Evolutionary conservation across 2,797 vertebrate species (phyloP), one percentile per base, ranked within the genome.

Genomic region (Telmatherina bonti): DNA sequence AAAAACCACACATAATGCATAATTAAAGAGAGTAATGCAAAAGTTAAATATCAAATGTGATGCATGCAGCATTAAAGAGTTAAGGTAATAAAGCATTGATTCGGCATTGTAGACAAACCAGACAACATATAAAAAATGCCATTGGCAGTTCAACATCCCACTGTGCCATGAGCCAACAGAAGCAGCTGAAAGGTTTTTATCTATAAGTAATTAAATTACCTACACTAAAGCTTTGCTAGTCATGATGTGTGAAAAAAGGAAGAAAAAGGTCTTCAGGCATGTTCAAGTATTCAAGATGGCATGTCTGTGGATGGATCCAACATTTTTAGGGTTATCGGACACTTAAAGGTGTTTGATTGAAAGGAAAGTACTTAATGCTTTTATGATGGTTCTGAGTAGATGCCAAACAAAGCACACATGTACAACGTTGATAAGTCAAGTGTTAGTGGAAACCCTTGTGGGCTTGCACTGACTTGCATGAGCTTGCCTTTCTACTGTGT

Each of bases 381-480:
- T 31, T 16, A 30, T 1, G 2, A 24, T 33, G 27, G 8, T 59
- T 24, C 18, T 64, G 54, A n/a, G 54, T 54, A 38, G 26, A 27
- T 62, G 35, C n/a, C 16, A 6, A 43, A 29, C 13, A 63, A 43
- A 54, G 22, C 36, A 30, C 2, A 54, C 9, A 26, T 22, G 45
- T 8, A 38, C 11, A 52, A 2, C 11, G 29, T 0, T 62, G n/a
- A 36, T 4, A 53, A 57, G 20, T 56, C 18, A 67, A n/a, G 29
- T 38, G 33, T 69, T 68, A 45, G 30, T 31, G 22, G 56, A 47
- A 63, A 58, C 20, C 59, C 62, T 59, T 57, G 10, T 31, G 56
- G 76, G 20, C 49, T 49, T 69, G 53, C 13, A 27, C 45, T 22
- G 36, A 69, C 83, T n/a, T 77, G 72, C 65, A 43, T 58, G 31